Evolutionary conservation across 2,797 vertebrate species (phyloP), one percentile per base, ranked within the genome.

Genomic region (Steatocranus sp.): DNA sequence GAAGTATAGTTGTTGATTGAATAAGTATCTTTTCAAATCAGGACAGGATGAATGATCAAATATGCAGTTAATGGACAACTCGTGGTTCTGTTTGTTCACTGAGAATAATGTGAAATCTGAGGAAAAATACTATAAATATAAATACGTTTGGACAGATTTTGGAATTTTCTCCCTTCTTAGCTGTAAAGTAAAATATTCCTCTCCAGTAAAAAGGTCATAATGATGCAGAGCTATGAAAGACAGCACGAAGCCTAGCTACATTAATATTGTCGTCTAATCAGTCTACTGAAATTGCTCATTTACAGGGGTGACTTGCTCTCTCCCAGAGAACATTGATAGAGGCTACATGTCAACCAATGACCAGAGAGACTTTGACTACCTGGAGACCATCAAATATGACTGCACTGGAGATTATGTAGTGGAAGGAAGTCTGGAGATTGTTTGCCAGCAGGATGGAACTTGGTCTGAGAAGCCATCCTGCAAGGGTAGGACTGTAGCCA

Each of bases 381-480:
- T 87, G 2, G 97, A 98, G 23, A 95, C 46, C 0, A 90, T 98
- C 77, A 96, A 76, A 12, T 98, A 96, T 2, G 97, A 95, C 83
- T 99, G 98, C 91, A 56, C 93, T 18, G 46, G 88, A 0, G 74
- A 93, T 11, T 97, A 95, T 0, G 61, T 87, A 11, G 80, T 98
- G 74, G 96, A 97, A 0, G 98, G 97, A 70, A 87, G 78, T 5
- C 30, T 86, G 11, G 89, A 95, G 78, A 94, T 94, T 38, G 93
- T 93, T 30, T 98, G 98, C 74, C 92, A 94, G 53, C 83, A 92
- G 75, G 86, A 94, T 32, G 97, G 97, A 3, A 80, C 83, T 1
- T 99, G 98, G 98, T 97, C 97, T 83, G 83, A 92, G 27, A 95
- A 94, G 86, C 97, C 98, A 30, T 91, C 78, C 48, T 98, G 98